Evolutionary conservation across 2,888 invertebrate species (phyloP).

Genomic region (Zygogramma bicolorata): DNA sequence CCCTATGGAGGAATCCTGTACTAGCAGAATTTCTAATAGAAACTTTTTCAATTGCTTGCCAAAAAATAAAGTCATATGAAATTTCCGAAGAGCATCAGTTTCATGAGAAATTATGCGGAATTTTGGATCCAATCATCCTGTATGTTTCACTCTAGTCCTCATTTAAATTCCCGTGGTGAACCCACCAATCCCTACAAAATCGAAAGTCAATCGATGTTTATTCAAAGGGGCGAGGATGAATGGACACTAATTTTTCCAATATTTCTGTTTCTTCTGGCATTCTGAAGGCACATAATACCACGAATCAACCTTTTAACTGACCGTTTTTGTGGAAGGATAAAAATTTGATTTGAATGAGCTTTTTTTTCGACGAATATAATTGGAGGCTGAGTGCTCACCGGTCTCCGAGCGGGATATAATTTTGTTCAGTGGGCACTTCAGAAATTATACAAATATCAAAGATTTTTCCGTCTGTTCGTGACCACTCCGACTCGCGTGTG

Average conservation of each 20-base stretch:
- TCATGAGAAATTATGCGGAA: no score
- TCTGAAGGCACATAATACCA: slow-evolving; percentile 8
- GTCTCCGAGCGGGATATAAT: slow-evolving; percentile 47
- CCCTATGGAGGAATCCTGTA: no score
- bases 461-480: slow-evolving; percentile 57
- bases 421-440: slow-evolving; percentile 45
- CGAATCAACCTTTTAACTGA: slow-evolving; percentile 20
- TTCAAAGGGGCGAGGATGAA: not conserved
- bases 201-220: not conserved
- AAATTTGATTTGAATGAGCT: slow-evolving; percentile 27
- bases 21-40: no score
- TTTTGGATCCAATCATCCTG: no score
- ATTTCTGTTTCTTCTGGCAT: not conserved
- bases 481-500: slow-evolving; percentile 61
- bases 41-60: no score
- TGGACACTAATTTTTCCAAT: not conserved
- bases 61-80: no score
- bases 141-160: no score
- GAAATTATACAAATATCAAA: slow-evolving; percentile 57
- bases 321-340: slow-evolving; percentile 28
- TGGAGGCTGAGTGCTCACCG: slow-evolving; percentile 47
- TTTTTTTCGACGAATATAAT: slow-evolving; percentile 37
- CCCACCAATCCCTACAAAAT: not conserved
- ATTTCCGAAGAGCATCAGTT: no score
- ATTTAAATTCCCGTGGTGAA: no score